These are phyloP conservation scores for Platysternon megacephalum DNA, from an alignment of 2,113 vertebrate genomes.

Conservation along the genomic window DNA sequence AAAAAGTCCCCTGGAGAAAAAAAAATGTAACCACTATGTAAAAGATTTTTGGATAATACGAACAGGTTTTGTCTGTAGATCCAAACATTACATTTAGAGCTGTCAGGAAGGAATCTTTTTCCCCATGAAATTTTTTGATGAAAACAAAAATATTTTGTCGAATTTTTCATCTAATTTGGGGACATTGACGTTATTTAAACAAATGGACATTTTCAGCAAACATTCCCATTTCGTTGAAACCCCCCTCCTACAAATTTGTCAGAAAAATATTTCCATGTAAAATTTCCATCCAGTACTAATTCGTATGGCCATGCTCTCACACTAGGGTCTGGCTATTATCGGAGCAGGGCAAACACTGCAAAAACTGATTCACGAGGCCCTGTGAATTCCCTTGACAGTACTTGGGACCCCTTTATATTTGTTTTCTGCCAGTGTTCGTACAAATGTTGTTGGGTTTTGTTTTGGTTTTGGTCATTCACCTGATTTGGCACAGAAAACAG, in stretches of 20 bases:
- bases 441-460: neutral
- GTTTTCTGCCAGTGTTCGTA: neutral
- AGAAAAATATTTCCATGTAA: conserved; percentile 21
- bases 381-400: neutral
- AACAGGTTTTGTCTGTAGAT: conserved; percentile 60
- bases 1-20: conserved; percentile 52
- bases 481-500: neutral
- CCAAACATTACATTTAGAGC: conserved; percentile 22
- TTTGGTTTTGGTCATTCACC: neutral
- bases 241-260: neutral
- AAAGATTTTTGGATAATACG: conserved; percentile 65
- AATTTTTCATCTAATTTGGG: conserved; percentile 51
- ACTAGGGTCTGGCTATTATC: neutral
- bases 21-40: conserved; percentile 50
- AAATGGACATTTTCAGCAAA: conserved; percentile 56
- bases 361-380: neutral
- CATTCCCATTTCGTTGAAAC: conserved; percentile 26
- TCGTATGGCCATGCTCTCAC: neutral
- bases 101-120: conserved; percentile 16
- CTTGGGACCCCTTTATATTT: neutral
- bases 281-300: neutral
- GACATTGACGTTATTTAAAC: conserved; percentile 66
- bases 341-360: conserved; percentile 9
- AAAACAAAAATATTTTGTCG: neutral
- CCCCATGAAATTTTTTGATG: conserved; percentile 54